These are phyloP conservation scores for Dinocampus coccinellae DNA, from an alignment of 2,888 invertebrate species.

Conservation along the genomic window DNA sequence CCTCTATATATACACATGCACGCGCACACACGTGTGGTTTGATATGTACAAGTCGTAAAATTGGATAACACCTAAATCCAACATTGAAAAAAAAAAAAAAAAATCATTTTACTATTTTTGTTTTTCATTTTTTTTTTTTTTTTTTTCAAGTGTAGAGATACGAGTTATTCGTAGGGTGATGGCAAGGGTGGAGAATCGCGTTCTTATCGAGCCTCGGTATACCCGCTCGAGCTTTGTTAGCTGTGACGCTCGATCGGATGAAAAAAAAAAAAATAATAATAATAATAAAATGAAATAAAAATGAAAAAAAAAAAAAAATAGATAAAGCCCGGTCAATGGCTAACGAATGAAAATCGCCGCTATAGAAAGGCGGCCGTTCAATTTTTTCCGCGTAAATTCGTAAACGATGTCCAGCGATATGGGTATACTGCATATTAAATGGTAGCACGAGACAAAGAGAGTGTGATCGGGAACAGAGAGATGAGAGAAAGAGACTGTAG, in stretches of 20 bases:
- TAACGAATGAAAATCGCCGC: slow-evolving; percentile 61
- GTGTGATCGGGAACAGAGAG: too few relatives aligned
- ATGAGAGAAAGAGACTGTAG: slow-evolving; percentile 44
- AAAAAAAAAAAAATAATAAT: slow-evolving; percentile 62
- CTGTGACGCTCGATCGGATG: slow-evolving; percentile 58
- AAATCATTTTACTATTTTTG: slow-evolving; percentile 15
- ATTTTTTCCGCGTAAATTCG: slow-evolving; percentile 61
- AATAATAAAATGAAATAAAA: too few relatives aligned
- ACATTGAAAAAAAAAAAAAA: background rate
- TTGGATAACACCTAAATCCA: slow-evolving; percentile 8
- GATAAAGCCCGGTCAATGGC: slow-evolving; percentile 62
- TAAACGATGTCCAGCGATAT: slow-evolving; percentile 59
- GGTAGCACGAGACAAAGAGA: slow-evolving; percentile 44
- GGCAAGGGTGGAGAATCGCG: slow-evolving; percentile 6
- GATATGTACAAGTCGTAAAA: background rate
- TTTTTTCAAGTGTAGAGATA: slow-evolving; percentile 23
- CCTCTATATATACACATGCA: background rate
- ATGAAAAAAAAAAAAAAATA: slow-evolving; percentile 51
- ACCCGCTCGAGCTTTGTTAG: slow-evolving; percentile 44
- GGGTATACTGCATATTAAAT: slow-evolving; percentile 61
- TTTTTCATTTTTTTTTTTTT: slow-evolving; percentile 11
- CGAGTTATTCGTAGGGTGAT: background rate
- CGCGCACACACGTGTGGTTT: background rate
- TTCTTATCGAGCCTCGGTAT: slow-evolving; percentile 38
- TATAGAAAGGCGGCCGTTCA: slow-evolving; percentile 49